Base-by-base conservation (phyloP, 2,113 vertebrate species). In the Ahaetulla prasina region DNA sequence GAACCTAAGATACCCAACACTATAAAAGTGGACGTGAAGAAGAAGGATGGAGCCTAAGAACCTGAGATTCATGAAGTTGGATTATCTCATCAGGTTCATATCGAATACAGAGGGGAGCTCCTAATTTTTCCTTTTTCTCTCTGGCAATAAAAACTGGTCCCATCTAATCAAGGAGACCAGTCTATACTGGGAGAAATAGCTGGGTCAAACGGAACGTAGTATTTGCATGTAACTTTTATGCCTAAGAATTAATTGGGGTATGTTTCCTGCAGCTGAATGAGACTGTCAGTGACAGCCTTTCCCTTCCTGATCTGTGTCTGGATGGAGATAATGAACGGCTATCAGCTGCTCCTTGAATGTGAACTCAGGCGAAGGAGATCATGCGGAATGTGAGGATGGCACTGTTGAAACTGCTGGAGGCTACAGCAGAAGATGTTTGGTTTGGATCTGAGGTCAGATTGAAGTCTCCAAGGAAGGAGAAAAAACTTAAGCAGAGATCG, bases 271-370 rank as follows among this genome's bases (percentile, higher is more conserved):
- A 43, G 25, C 23, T 18, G 11, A 43, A 53, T 84, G n/a, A 25
- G 25, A 8, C 43, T 85, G 89, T 27, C 39, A 54, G 12, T 18
- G 9, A 23, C 52, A 85, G 80, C 23, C 50, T 84, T 90, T 39
- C 63, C 14, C 18, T 84, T 85, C 50, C 68, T 85, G 68, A 43
- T n/a, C 25, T 0, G 0, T 53, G 16, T 43, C 89, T 54, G 45
- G 52, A 25, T 74, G 25, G 49, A 80, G 45, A 3, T 92, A 92
- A 91, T 86, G 1, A 95, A 12, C 8, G 18, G 55, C 89, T 93
- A 94, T 89, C 93, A 94, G 63, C 85, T 89, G 63, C 68, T 50
- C 85, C 90, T 53, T 92, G 53, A 54, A 20, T 43, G 35, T 39
- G 7, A 43, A 14, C 23, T 39, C 23, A 11, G 23, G 54, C 50